A percentile compares a stretch with the other conserved stretches of the same genome.
Evolutionary conservation across 2,113 vertebrate genomes (phyloP).

Genomic region (Holacanthus passer): DNA sequence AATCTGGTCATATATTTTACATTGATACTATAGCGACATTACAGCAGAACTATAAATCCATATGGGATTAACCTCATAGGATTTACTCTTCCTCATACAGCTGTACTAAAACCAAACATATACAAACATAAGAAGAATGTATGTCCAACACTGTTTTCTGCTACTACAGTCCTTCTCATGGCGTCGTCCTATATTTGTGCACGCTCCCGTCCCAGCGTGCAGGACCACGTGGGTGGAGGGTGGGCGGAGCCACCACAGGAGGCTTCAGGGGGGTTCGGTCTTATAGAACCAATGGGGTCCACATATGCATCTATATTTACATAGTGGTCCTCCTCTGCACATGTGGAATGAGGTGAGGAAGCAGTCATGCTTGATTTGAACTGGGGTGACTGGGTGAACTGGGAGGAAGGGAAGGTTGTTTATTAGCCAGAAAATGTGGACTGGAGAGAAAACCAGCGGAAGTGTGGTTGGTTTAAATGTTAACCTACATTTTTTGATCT

Average conservation of each 20-base stretch:
- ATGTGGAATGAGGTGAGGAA: background rate
- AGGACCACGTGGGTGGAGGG: conserved; percentile 14
- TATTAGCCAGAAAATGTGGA: background rate
- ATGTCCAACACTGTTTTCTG: background rate
- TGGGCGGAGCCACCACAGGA: conserved; percentile 15
- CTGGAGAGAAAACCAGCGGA: no score
- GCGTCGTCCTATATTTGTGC: background rate
- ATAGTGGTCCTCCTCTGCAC: background rate
- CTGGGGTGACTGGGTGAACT: background rate
- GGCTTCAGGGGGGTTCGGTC: conserved; percentile 32
- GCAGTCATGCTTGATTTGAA: background rate
- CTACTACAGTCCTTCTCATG: background rate
- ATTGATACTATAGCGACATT: background rate
- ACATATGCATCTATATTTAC: background rate
- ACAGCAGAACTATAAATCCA: background rate
- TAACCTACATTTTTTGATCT: background rate
- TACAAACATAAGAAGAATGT: no score
- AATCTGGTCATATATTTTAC: conserved; percentile 5
- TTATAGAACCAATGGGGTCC: conserved; percentile 32
- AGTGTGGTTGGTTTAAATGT: no score
- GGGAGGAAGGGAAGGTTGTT: background rate
- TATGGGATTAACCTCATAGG: background rate
- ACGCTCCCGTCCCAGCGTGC: background rate
- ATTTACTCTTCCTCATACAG: no score
- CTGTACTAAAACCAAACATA: no score